Evolutionary conservation across 2,113 vertebrate species (phyloP).

Genomic region (Neomonachus schauinslandi): DNA sequence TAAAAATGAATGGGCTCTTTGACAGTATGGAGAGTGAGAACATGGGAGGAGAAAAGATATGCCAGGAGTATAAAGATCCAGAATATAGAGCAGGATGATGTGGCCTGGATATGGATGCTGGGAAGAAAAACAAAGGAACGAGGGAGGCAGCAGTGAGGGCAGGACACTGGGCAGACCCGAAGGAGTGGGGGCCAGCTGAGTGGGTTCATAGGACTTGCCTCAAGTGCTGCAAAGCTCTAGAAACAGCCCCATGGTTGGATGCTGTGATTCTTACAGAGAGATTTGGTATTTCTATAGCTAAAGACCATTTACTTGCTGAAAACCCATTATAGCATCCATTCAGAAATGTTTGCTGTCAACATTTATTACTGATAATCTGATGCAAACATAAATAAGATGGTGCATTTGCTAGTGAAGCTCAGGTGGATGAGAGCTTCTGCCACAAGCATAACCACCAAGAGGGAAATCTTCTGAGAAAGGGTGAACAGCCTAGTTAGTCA

Average conservation of each 20-base stretch:
- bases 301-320: background rate
- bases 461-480: background rate
- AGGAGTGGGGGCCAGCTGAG: fast-evolving
- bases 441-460: background rate
- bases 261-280: background rate
- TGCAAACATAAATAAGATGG: background rate
- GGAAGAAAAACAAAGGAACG: background rate
- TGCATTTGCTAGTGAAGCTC: background rate
- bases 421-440: background rate
- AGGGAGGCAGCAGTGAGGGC: background rate
- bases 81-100: background rate
- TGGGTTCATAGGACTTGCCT: background rate
- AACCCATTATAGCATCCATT: background rate
- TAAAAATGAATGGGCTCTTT: background rate
- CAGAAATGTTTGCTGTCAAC: background rate
- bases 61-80: background rate
- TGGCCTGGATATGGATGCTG: background rate
- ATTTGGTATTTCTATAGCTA: background rate
- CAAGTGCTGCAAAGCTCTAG: background rate
- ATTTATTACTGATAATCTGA: background rate
- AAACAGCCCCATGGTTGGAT: background rate
- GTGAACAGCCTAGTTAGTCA: background rate
- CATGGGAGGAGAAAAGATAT: background rate
- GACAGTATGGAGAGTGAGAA: background rate
- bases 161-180: background rate